A percentile compares a stretch with the other conserved stretches of the same genome.
phyloP scores from a whole-genome alignment of 2,888 invertebrate species.

The Clostera curtula region DNA sequence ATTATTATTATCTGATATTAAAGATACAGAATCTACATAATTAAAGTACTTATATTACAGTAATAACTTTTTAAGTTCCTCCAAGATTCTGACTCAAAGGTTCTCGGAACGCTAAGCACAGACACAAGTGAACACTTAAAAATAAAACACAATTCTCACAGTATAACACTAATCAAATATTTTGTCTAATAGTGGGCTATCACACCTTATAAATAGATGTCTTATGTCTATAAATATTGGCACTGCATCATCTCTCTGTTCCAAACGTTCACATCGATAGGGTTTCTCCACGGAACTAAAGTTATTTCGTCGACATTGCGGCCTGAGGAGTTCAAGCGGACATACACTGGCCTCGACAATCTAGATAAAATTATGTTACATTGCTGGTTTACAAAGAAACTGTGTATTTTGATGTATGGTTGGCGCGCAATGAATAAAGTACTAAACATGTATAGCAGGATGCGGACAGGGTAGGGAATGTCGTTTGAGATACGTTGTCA shows the following conservation, averaged over 20 bases:
- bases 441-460: constrained; percentile 8
- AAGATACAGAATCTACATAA: too few species aligned
- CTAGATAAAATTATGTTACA: constrained; percentile 31
- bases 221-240: constrained; percentile 12
- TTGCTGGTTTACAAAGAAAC: constrained; percentile 23
- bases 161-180: too few species aligned
- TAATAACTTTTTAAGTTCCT: too few species aligned
- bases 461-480: constrained; percentile 22
- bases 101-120: too few species aligned
- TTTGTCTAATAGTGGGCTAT: too few species aligned
- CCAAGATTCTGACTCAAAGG: too few species aligned
- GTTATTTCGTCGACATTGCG: constrained; percentile 50
- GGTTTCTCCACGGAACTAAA: constrained; percentile 56
- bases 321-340: constrained; percentile 21
- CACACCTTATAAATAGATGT: too few species aligned
- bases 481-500: constrained; percentile 42
- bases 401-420: not conserved
- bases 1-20: too few species aligned
- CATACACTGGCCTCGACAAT: constrained; percentile 19
- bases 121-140: too few species aligned
- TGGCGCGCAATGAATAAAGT: constrained; percentile 17
- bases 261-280: constrained; percentile 43
- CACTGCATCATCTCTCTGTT: constrained; percentile 10
- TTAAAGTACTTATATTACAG: too few species aligned
- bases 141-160: too few species aligned